phyloP scores from a whole-genome alignment of 2,888 invertebrate genomes.

The Philopedon plagiatum region DNA sequence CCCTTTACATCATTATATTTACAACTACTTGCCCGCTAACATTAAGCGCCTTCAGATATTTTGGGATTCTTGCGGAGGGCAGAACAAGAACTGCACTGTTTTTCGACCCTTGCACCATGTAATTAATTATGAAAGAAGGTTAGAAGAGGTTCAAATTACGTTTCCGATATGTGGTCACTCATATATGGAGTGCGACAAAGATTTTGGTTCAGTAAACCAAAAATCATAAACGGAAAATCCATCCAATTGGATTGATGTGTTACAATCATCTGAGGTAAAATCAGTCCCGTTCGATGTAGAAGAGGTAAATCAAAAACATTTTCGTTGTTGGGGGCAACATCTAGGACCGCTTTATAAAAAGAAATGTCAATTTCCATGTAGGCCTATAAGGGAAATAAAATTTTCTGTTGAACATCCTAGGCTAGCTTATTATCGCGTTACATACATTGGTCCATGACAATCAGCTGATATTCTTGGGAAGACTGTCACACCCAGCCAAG shows the following conservation, averaged over 20 bases:
- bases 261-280: slow-evolving; percentile 5
- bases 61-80: too few species aligned
- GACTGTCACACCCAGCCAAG: neutral
- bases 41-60: slow-evolving; percentile 25
- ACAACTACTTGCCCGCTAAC: slow-evolving; percentile 11
- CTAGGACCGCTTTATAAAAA: slow-evolving; percentile 6
- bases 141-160: slow-evolving; percentile 15
- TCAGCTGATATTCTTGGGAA: slow-evolving; percentile 15
- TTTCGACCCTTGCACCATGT: slow-evolving; percentile 6
- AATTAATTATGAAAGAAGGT: slow-evolving; percentile 10
- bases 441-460: slow-evolving; percentile 2
- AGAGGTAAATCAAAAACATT: neutral
- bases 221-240: slow-evolving; percentile 23
- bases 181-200: slow-evolving; percentile 24
- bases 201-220: slow-evolving; percentile 27
- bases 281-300: neutral
- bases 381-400: slow-evolving; percentile 13
- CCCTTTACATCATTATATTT: slow-evolving; percentile 20
- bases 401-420: slow-evolving; percentile 2
- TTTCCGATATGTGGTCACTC: slow-evolving; percentile 23
- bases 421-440: slow-evolving; percentile 11
- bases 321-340: neutral
- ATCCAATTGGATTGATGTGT: slow-evolving; percentile 21
- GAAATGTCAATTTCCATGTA: slow-evolving; percentile 17
- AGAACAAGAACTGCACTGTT: slow-evolving; percentile 12